Evolutionary conservation across 1,140 invertebrate species (phyloP).

Genomic region (Hypsibius dujardini): DNA sequence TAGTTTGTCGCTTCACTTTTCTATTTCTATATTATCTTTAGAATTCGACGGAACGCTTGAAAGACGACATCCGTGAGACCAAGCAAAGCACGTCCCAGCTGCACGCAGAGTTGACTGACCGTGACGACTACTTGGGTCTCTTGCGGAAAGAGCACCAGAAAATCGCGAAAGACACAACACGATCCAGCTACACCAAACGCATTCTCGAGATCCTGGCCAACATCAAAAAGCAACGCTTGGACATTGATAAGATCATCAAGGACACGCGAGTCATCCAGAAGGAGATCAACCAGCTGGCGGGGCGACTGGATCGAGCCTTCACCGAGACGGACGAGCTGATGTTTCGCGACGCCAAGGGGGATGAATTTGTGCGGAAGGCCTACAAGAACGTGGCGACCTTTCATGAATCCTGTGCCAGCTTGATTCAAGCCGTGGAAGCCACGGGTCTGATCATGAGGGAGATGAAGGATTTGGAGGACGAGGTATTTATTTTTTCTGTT

Average conservation of each 20-base stretch:
- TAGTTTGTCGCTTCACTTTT: no score
- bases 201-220: constrained; percentile 85
- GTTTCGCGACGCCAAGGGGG: constrained; percentile 70
- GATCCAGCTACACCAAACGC: constrained; percentile 68
- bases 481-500: constrained; percentile 40
- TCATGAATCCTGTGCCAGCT: constrained; percentile 42
- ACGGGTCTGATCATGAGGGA: constrained; percentile 62
- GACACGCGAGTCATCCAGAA: constrained; percentile 75
- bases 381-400: constrained; percentile 69
- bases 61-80: constrained; percentile 21
- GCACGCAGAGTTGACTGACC: constrained; percentile 18
- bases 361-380: constrained; percentile 63
- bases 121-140: constrained; percentile 31
- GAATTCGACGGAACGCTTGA: constrained; percentile 16
- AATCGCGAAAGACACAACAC: constrained; percentile 44
- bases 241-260: constrained; percentile 62
- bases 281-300: constrained; percentile 70
- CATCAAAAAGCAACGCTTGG: constrained; percentile 75
- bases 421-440: constrained; percentile 57
- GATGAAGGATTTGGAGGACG: constrained; percentile 72
- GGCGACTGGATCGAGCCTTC: constrained; percentile 73
- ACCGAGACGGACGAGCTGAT: constrained; percentile 75
- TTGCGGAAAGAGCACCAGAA: constrained; percentile 35
- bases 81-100: constrained; percentile 19
- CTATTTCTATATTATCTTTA: neutral